Evolutionary conservation across 1,140 invertebrate genomes (phyloP).

Genomic region (Drosophila aff.): DNA sequence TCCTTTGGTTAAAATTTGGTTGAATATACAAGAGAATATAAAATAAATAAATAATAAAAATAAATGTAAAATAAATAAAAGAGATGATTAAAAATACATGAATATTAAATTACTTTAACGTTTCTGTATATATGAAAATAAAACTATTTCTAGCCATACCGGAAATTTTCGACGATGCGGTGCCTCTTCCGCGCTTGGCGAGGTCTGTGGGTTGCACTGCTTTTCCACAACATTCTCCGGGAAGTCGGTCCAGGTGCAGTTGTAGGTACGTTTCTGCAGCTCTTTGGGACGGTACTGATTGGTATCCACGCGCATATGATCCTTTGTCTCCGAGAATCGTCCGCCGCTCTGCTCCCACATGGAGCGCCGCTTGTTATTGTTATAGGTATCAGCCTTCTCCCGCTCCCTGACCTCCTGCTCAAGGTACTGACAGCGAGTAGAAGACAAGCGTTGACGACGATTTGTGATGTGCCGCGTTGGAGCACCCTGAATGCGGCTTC

Average conservation of each 20-base stretch:
- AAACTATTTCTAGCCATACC: background rate
- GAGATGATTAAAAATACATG: background rate
- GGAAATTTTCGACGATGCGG: conserved; percentile 8
- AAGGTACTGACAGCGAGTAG: background rate
- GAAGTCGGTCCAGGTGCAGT: conserved; percentile 60
- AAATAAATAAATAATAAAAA: background rate
- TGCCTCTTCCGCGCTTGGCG: background rate
- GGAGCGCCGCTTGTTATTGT: conserved; percentile 49
- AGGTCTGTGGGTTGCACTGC: no score
- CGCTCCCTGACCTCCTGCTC: conserved; percentile 23
- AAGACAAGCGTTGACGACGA: background rate
- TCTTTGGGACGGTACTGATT: conserved; percentile 27
- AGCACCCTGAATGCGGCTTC: conserved; percentile 28
- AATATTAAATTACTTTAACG: background rate
- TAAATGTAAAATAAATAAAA: background rate
- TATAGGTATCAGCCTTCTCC: conserved; percentile 39
- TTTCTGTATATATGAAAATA: no score
- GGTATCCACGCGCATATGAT: conserved; percentile 31
- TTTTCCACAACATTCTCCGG: conserved; percentile 20
- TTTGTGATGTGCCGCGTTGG: conserved; percentile 42
- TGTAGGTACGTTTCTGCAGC: conserved; percentile 30
- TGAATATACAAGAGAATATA: background rate
- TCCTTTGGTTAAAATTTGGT: background rate
- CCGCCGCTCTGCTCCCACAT: conserved; percentile 57
- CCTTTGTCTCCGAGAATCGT: no score